Evolutionary conservation across 2,113 vertebrate genomes (phyloP).

Genomic region (Hyla sarda): DNA sequence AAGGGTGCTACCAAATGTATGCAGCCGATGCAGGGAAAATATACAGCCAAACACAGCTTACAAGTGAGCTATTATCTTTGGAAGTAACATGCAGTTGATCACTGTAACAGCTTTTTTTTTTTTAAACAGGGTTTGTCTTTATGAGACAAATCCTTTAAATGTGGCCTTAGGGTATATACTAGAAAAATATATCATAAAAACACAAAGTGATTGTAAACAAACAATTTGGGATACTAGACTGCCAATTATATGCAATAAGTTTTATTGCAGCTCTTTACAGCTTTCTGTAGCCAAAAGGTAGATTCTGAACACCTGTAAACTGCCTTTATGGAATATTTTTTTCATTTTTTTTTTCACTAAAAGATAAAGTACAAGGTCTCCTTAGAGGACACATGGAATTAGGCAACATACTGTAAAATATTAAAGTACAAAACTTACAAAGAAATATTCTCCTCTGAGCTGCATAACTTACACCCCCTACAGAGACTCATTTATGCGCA

Average conservation of each 20-base stretch:
- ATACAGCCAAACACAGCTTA: background rate
- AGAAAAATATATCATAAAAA: background rate
- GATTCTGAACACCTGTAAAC: background rate
- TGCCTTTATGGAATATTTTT: background rate
- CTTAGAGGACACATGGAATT: slow-evolving; percentile 3
- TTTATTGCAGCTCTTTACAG: background rate
- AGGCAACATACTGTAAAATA: background rate
- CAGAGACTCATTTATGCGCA: slow-evolving; percentile 9
- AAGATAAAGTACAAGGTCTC: background rate
- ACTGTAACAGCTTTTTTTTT: background rate
- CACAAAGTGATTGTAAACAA: background rate
- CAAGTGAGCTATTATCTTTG: background rate
- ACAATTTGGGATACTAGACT: background rate
- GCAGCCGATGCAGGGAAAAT: background rate
- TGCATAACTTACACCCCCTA: slow-evolving; percentile 25
- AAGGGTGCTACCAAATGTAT: background rate
- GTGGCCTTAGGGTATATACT: background rate
- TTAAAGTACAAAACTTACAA: background rate
- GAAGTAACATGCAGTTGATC: background rate
- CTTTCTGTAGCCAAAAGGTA: background rate
- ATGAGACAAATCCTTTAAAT: no score
- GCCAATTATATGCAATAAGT: background rate
- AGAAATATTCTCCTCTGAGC: background rate
- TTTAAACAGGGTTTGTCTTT: no score
- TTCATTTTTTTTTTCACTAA: background rate